phyloP scores from a whole-genome alignment of 2,888 invertebrate species.

The Zygothrica quintamaculata region DNA sequence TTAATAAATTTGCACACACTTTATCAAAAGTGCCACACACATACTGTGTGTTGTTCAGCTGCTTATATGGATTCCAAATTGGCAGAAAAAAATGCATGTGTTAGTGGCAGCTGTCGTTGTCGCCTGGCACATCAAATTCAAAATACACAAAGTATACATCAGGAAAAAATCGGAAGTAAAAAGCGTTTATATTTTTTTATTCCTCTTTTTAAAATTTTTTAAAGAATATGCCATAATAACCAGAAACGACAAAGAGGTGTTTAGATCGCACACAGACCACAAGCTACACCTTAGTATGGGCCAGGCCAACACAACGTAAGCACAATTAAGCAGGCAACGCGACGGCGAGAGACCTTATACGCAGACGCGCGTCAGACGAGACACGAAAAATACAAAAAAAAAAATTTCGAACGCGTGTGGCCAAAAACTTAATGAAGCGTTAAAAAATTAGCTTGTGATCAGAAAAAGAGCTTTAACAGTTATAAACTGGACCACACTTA shows the following conservation, averaged over 20 bases:
- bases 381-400: constrained; percentile 30
- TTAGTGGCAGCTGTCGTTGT: constrained; percentile 71
- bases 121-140: constrained; percentile 56
- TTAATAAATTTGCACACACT: constrained; percentile 31
- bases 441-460: constrained; percentile 70
- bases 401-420: constrained; percentile 80
- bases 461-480: constrained; percentile 55
- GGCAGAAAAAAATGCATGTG: constrained; percentile 69
- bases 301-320: constrained; percentile 30
- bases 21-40: constrained; percentile 59
- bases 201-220: constrained; percentile 13
- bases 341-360: constrained; percentile 47
- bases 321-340: constrained; percentile 66
- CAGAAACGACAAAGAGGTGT: constrained; percentile 61
- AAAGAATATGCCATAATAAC: constrained; percentile 14
- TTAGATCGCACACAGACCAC: constrained; percentile 55
- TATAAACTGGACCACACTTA: constrained; percentile 28
- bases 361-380: constrained; percentile 73
- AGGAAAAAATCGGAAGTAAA: constrained; percentile 78
- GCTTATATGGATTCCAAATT: constrained; percentile 77
- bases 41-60: constrained; percentile 31
- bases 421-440: constrained; percentile 82
- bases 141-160: constrained; percentile 34
- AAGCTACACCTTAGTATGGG: constrained; percentile 24
- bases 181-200: constrained; percentile 35